A percentile compares a stretch with the other conserved stretches of the same genome.
Evolutionary conservation across 2,113 vertebrate species (phyloP).

Genomic region (Leptocoma aspasia): DNA sequence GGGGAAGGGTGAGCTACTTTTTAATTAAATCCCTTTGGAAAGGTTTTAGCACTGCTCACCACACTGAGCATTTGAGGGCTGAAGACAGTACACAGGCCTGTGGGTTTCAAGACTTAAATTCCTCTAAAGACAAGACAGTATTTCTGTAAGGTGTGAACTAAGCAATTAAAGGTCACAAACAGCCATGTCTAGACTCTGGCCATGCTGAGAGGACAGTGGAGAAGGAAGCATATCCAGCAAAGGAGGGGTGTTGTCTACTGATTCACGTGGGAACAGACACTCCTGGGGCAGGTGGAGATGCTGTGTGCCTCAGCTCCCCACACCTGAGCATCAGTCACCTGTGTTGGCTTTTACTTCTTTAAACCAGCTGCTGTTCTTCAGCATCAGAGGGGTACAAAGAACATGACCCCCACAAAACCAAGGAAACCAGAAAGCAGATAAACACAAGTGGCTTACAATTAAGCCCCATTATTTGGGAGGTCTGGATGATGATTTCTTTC

Average conservation of each 20-base stretch:
- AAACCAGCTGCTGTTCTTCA: not conserved
- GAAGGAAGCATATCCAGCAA: not conserved
- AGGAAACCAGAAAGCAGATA: not conserved
- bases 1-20: not conserved
- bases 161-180: not conserved
- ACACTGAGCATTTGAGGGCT: not conserved
- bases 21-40: not conserved
- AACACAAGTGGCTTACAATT: not conserved
- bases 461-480: not conserved
- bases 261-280: not conserved
- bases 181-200: not conserved
- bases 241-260: not conserved
- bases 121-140: not conserved
- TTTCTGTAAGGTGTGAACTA: not conserved
- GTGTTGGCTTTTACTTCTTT: not conserved
- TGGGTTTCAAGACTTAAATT: not conserved
- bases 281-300: not conserved
- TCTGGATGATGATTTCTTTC: not conserved
- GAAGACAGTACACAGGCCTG: not conserved
- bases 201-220: not conserved
- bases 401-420: not conserved
- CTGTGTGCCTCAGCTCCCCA: accelerated
- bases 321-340: not conserved
- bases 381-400: not conserved
- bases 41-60: not conserved